Evolutionary conservation across 2,888 invertebrate genomes (phyloP).

Genomic region (Nymphalis c-album): DNA sequence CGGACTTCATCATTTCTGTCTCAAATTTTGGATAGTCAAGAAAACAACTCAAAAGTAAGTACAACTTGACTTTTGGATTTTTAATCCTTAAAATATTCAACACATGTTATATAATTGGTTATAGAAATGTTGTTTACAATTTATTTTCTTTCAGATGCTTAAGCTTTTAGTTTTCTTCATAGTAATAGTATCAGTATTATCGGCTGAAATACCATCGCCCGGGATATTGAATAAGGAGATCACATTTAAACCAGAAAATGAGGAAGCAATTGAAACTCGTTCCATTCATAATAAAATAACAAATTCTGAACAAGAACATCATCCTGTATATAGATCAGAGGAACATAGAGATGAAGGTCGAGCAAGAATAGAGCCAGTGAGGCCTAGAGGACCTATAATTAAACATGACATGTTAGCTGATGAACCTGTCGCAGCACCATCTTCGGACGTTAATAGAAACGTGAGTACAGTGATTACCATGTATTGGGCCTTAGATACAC

Average conservation of each 20-base stretch:
- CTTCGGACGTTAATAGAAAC: slow-evolving; percentile 61
- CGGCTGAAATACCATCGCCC: slow-evolving; percentile 61
- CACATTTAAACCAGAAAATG: slow-evolving; percentile 53
- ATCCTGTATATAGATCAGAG: slow-evolving; percentile 64
- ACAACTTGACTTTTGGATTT: background rate
- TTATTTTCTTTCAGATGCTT: slow-evolving; percentile 60
- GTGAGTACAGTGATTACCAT: slow-evolving; percentile 51
- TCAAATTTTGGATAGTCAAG: slow-evolving; percentile 34
- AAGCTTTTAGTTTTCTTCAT: slow-evolving; percentile 47
- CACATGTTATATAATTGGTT: background rate
- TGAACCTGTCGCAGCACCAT: slow-evolving; percentile 51
- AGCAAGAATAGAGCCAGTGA: slow-evolving; percentile 62
- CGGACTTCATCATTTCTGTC: slow-evolving; percentile 49
- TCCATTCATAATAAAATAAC: slow-evolving; percentile 51
- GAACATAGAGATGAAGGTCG: slow-evolving; percentile 55
- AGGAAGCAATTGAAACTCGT: slow-evolving; percentile 51
- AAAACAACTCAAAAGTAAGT: slow-evolving; percentile 52
- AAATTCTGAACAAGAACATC: slow-evolving; percentile 47
- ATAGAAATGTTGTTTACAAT: background rate
- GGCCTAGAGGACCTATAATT: slow-evolving; percentile 54
- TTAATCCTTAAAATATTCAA: background rate
- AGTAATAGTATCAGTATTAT: slow-evolving; percentile 46
- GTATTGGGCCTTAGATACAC: too few relatives aligned
- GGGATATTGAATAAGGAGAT: slow-evolving; percentile 53
- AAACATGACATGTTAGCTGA: slow-evolving; percentile 72